Conservation (phyloP, 2,797 vertebrate genomes). For the Perodicticus potto region DNA sequence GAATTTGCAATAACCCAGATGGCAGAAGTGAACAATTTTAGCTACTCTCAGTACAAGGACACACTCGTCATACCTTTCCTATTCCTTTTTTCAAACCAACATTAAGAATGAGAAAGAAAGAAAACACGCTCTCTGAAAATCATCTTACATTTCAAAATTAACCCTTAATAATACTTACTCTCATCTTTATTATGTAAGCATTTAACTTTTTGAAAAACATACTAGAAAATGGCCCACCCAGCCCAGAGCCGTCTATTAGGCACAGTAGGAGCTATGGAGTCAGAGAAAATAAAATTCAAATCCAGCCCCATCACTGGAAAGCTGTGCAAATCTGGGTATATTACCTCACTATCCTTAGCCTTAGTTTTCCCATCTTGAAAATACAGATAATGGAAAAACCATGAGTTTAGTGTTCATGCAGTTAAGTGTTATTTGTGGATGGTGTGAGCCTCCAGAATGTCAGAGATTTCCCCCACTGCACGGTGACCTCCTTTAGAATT, state of each 20-base stretch:
- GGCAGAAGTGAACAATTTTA: conserved; percentile 56
- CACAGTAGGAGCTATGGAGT: background rate
- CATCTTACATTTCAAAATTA: conserved; percentile 49
- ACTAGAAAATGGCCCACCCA: background rate
- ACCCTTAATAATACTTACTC: background rate
- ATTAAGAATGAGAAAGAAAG: background rate
- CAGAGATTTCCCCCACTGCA: background rate
- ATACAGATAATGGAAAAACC: background rate
- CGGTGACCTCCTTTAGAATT: background rate
- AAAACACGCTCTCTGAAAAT: conserved; percentile 3
- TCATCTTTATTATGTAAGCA: background rate
- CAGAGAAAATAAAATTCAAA: background rate
- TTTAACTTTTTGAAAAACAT: background rate
- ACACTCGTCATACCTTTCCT: background rate
- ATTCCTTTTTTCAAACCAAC: background rate
- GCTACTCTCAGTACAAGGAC: background rate
- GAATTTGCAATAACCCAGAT: conserved; percentile 62
- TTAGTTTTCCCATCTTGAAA: conserved; percentile 14
- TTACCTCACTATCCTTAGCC: background rate
- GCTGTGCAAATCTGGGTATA: background rate
- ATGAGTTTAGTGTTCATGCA: background rate
- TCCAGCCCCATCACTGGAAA: background rate
- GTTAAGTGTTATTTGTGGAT: background rate
- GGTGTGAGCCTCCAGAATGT: background rate
- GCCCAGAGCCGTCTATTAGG: no score